These are phyloP conservation scores for Platysteira castanea DNA, from an alignment of 2,113 vertebrate species.

Conservation along the genomic window DNA sequence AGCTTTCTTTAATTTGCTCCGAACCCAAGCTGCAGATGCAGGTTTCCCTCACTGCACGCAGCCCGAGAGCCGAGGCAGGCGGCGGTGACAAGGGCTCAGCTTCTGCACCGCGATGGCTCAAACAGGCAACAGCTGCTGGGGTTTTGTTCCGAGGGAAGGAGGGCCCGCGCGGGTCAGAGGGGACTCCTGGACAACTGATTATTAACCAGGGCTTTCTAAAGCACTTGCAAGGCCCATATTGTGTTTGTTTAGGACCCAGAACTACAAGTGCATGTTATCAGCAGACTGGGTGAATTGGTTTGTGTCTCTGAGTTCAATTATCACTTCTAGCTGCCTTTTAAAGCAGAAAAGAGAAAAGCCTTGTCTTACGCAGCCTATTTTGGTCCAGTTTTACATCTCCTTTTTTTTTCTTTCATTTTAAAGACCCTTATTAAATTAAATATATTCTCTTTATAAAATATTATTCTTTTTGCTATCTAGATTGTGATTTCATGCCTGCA, in stretches of 20 bases:
- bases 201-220: conserved; percentile 42
- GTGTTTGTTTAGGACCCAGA: conserved; percentile 50
- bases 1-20: not conserved
- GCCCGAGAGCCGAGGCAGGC: not conserved
- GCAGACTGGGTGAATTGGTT: not conserved
- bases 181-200: conserved; percentile 24
- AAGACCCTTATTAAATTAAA: not conserved
- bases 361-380: not conserved
- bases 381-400: not conserved
- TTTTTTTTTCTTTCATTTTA: not conserved
- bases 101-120: not conserved
- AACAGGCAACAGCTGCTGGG: not conserved
- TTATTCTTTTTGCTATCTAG: not conserved
- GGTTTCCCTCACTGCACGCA: rapidly evolving
- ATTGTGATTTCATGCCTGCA: not conserved
- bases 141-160: conserved; percentile 27
- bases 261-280: not conserved
- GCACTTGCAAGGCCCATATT: conserved; percentile 14
- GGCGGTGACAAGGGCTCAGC: not conserved
- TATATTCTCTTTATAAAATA: not conserved
- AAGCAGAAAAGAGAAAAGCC: not conserved
- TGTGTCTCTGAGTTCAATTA: not conserved
- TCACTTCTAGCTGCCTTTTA: not conserved
- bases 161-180: not conserved
- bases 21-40: rapidly evolving